phyloP scores from a whole-genome alignment of 2,888 invertebrate species.

The Drosophila hamatofila region DNA sequence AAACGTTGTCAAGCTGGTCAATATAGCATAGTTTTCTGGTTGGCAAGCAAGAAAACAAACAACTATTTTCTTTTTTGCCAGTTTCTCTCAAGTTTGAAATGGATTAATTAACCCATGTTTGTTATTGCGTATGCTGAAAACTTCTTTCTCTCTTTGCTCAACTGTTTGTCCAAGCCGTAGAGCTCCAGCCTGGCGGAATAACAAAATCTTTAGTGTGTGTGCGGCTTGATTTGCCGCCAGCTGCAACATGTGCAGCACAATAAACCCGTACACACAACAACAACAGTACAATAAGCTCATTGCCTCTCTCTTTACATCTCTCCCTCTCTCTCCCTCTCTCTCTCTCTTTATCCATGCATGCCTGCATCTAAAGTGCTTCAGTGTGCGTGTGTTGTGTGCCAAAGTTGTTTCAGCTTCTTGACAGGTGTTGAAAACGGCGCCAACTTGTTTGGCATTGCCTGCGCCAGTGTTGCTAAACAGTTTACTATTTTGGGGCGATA shows the following conservation, averaged over 20 bases:
- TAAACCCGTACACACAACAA: slow-evolving; percentile 11
- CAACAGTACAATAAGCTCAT: slow-evolving; percentile 19
- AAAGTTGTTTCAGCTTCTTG: slow-evolving; percentile 54
- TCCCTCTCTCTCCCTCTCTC: background rate
- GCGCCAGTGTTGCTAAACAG: slow-evolving; percentile 29
- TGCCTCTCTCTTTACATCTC: background rate
- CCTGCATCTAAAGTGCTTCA: slow-evolving; percentile 18
- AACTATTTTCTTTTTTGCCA: slow-evolving; percentile 26
- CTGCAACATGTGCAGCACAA: slow-evolving; percentile 40
- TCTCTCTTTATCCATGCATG: background rate
- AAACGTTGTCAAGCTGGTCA: slow-evolving; percentile 24
- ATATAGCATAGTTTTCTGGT: slow-evolving; percentile 21
- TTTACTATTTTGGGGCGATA: slow-evolving; percentile 30
- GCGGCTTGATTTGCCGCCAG: slow-evolving; percentile 49
- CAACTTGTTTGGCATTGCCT: slow-evolving; percentile 43
- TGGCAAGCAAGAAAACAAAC: slow-evolving; percentile 13
- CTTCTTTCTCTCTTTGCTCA: background rate
- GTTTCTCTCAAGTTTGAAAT: slow-evolving; percentile 25
- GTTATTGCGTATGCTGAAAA: slow-evolving; percentile 15
- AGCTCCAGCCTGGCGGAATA: slow-evolving; percentile 15
- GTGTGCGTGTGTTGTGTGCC: slow-evolving; percentile 8
- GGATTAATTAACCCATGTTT: slow-evolving; percentile 69
- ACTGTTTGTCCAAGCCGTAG: slow-evolving; percentile 18
- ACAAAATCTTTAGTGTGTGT: slow-evolving; percentile 12
- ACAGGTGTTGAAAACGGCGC: slow-evolving; percentile 74